Evolutionary conservation across 92 coral and sea anemone genomes (phyloP).

Genomic region (Phymanthus crucifer): DNA sequence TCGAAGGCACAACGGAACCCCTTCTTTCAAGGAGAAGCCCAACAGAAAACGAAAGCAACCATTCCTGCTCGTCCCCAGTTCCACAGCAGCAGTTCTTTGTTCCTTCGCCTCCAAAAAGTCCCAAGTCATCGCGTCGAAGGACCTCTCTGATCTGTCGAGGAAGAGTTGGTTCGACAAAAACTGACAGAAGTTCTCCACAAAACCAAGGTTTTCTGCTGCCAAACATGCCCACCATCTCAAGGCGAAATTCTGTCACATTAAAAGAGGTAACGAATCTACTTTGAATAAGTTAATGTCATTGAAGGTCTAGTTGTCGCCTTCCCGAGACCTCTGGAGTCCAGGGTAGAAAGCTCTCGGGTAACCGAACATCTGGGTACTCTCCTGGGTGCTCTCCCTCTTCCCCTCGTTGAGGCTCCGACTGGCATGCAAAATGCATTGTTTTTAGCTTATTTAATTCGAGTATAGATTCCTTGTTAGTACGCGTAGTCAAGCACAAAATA

Average conservation of each 20-base stretch:
- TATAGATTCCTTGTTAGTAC: no score
- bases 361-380: no score
- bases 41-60: neutral
- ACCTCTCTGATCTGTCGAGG: neutral
- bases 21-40: neutral
- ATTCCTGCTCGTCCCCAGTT: neutral
- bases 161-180: neutral
- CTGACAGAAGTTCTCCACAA: neutral
- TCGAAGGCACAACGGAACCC: neutral
- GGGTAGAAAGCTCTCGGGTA: no score
- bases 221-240: neutral
- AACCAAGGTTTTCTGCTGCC: conserved; percentile 3
- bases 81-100: neutral
- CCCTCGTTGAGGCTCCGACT: neutral
- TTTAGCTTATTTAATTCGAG: no score
- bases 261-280: conserved; percentile 3
- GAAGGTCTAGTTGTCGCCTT: no score
- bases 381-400: no score
- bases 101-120: conserved; percentile 22
- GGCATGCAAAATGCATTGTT: no score
- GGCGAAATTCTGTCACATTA: neutral
- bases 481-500: no score
- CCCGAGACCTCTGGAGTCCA: no score
- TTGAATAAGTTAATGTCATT: neutral
- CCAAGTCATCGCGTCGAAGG: conserved; percentile 10